These are phyloP conservation scores for Acomys russatus DNA, from an alignment of 2,797 vertebrate species.

Conservation along the genomic window DNA sequence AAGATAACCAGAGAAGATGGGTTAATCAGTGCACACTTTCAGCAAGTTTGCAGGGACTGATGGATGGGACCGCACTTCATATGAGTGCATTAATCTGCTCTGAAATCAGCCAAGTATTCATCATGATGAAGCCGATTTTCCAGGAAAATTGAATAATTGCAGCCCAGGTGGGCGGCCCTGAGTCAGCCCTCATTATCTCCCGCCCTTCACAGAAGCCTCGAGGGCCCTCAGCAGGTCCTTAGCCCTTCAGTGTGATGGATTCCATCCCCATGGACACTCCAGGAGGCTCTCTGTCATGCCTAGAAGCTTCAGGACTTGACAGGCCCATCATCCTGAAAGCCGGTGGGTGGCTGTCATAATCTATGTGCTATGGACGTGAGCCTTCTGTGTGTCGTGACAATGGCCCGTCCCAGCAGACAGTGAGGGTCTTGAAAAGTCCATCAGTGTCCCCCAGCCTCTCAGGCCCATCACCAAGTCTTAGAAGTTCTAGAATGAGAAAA, in stretches of 20 bases:
- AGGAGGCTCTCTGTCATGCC: constrained; percentile 11
- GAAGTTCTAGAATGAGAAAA: not conserved
- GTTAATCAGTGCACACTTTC: not conserved
- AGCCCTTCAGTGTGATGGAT: not conserved
- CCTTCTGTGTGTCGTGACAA: accelerated
- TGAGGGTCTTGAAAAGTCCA: not conserved
- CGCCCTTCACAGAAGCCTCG: not conserved
- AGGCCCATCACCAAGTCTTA: not conserved
- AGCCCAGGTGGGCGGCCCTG: constrained; percentile 52
- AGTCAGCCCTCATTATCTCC: constrained; percentile 30
- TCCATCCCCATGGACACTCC: accelerated
- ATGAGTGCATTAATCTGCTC: constrained; percentile 52
- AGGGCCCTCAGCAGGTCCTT: not conserved
- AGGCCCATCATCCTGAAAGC: not conserved
- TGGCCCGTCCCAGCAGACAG: not conserved
- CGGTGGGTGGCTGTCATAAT: not conserved
- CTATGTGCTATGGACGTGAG: accelerated
- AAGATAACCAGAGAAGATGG: not conserved
- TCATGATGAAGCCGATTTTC: constrained; percentile 40
- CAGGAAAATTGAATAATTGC: constrained; percentile 78
- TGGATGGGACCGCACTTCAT: not conserved
- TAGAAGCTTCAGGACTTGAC: not conserved
- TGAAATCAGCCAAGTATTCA: constrained; percentile 71
- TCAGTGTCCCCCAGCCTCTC: not conserved
- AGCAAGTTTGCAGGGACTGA: not conserved